phyloP scores from a whole-genome alignment of 2,888 invertebrate species.

The Ptycholaimellus sp. region DNA sequence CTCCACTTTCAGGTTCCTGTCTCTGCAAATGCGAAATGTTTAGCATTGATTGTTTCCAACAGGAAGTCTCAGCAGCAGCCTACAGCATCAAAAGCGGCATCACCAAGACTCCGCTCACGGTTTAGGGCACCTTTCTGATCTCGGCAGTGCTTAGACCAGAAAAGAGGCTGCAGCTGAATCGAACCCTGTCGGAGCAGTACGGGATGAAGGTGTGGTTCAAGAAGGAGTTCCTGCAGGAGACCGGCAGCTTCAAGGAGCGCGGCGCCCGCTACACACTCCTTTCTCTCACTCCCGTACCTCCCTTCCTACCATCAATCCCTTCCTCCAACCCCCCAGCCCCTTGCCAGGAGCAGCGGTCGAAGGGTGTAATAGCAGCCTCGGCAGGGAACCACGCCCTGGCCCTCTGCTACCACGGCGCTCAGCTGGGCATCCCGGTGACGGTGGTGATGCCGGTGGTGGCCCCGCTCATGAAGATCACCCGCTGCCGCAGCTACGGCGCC shows the following conservation, averaged over 20 bases:
- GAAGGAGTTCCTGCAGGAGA: slow-evolving; percentile 73
- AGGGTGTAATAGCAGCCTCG: slow-evolving; percentile 70
- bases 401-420: slow-evolving; percentile 50
- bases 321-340: too few species aligned
- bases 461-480: slow-evolving; percentile 79
- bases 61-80: slow-evolving; percentile 39
- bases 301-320: too few species aligned
- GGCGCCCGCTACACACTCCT: slow-evolving; percentile 65
- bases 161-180: slow-evolving; percentile 3
- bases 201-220: slow-evolving; percentile 72
- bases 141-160: neutral
- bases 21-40: too few species aligned
- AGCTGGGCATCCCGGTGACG: slow-evolving; percentile 44
- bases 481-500: slow-evolving; percentile 59
- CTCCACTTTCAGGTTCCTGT: slow-evolving; percentile 18
- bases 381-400: slow-evolving; percentile 77
- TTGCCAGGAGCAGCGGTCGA: slow-evolving; percentile 39
- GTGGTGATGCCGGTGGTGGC: slow-evolving; percentile 88
- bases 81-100: slow-evolving; percentile 62
- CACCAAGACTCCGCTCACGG: slow-evolving; percentile 59
- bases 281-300: slow-evolving; percentile 38
- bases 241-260: slow-evolving; percentile 87
- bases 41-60: too few species aligned
- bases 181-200: slow-evolving; percentile 40
- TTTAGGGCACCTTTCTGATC: slow-evolving; percentile 20